Evolutionary conservation across 2,797 vertebrate species (phyloP).

Genomic region (Schizopygopsis pylzovi): DNA sequence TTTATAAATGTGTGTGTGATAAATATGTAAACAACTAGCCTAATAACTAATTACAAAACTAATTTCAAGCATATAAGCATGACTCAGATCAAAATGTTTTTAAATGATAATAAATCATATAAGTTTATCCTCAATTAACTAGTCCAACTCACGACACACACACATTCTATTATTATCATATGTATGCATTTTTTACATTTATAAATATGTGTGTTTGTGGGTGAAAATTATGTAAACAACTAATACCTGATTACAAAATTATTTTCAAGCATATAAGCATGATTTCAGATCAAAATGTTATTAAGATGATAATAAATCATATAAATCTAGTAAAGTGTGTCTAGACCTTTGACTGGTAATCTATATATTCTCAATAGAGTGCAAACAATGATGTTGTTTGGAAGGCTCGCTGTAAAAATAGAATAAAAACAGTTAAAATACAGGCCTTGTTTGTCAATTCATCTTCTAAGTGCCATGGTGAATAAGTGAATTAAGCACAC

Average conservation of each 20-base stretch:
- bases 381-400: conserved; percentile 3
- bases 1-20: background rate
- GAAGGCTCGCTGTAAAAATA: background rate
- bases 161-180: background rate
- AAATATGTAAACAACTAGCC: background rate
- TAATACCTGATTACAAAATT: background rate
- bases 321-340: background rate
- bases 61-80: too few relatives aligned
- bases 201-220: background rate
- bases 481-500: conserved; percentile 44
- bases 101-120: background rate
- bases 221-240: too few relatives aligned
- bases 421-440: conserved; percentile 17
- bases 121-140: background rate
- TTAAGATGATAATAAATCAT: background rate
- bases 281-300: background rate
- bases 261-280: background rate
- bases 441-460: conserved; percentile 2
- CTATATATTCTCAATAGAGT: background rate
- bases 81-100: too few relatives aligned
- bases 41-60: too few relatives aligned
- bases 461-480: conserved; percentile 26
- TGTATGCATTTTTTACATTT: background rate
- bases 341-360: background rate
- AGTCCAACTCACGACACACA: background rate